Evolutionary conservation across 2,888 invertebrate genomes (phyloP), one percentile per base, ranked within the genome.

Genomic region (Meloe dianella): DNA sequence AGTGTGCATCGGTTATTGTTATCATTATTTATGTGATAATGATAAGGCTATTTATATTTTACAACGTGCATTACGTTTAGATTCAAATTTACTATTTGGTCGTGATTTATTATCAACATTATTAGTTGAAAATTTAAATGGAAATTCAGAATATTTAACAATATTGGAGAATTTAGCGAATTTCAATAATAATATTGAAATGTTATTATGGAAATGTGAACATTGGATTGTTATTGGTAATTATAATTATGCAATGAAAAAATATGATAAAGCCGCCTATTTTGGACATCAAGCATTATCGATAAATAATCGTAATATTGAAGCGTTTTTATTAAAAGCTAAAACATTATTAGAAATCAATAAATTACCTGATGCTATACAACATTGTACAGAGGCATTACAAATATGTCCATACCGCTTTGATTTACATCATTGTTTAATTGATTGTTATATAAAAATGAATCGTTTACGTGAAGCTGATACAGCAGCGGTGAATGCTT

Each of bases 221-320:
- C 89, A 92, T 65, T 94, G 93, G 90, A 88, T 93, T 62, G 90
- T 91, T 0, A 86, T 92, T 81, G 93, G 92, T 1, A 92, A 92
- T 82, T 88, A 88, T 61, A 87, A 90, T 72, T 89, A 89, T 76
- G 85, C 88, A 0, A 85, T 85, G 32, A 88, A 89, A 69, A 90
- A 91, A 75, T 87, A 87, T 66, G 89, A 89, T 22, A 89, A 90
- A 76, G 91, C 92, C 0, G 86, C 89, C 2, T 90, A 90, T 77
- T 91, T 93, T 79, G 90, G 90, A 1, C 90, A 91, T 66, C 92
- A 93, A 84, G 91, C 93, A 0, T 87, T 89, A 68, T 77, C 91
- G 41, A 68, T 76, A 63, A 73, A 76, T 60, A 88, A 90, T 80
- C 87, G 88, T 4, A 87, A 88, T 14, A 85, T 92, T 4, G 94